Conservation (phyloP, 2,113 vertebrate genomes). For the Coreoperca whiteheadi region DNA sequence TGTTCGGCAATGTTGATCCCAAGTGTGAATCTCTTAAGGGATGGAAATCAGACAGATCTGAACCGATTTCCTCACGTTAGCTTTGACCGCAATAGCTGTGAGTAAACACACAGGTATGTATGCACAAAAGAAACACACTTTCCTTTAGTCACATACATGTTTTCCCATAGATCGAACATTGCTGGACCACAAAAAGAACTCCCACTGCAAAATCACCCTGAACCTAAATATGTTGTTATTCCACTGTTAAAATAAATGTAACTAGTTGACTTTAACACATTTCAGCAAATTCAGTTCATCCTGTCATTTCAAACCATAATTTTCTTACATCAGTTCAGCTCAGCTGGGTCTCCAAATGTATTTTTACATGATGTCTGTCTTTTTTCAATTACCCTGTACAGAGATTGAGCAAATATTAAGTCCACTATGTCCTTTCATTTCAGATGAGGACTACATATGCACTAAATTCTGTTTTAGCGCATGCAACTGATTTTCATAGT, state of each 20-base stretch:
- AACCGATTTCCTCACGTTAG: not conserved
- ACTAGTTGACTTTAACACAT: no score
- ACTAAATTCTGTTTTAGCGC: not conserved
- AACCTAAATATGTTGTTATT: not conserved
- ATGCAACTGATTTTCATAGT: not conserved
- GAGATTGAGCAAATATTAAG: not conserved
- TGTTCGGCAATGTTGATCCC: not conserved
- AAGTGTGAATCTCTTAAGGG: not conserved
- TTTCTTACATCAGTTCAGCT: not conserved
- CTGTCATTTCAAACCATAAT: no score
- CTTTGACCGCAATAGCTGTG: conserved; percentile 6
- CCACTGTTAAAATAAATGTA: no score
- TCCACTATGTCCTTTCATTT: not conserved
- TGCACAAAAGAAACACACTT: not conserved
- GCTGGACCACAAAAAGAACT: not conserved
- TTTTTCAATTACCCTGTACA: not conserved
- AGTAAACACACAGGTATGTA: not conserved
- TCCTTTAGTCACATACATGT: not conserved
- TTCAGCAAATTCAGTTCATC: not conserved
- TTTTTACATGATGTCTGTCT: not conserved
- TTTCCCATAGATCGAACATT: not conserved
- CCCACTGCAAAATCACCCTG: not conserved
- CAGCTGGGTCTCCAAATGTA: not conserved
- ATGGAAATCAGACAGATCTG: not conserved
- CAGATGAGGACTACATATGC: not conserved